Conservation (phyloP, 1,140 invertebrate genomes). For the Drosophila funebris region DNA sequence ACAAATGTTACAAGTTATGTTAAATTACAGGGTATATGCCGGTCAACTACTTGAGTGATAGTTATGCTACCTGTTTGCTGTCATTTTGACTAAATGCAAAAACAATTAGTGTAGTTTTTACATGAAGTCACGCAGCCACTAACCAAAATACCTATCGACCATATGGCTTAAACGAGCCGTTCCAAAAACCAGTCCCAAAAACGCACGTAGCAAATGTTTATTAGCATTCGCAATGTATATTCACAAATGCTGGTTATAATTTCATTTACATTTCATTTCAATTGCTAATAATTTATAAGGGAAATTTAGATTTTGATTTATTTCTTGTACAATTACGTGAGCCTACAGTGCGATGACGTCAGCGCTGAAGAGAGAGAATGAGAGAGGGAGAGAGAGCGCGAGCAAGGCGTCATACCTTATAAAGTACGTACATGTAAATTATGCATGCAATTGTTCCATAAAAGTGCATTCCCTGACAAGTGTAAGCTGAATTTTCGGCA, state of each 20-base stretch:
- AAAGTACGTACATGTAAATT: conserved; percentile 17
- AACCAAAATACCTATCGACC: conserved; percentile 20
- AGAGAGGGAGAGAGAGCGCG: neutral
- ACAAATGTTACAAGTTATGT: neutral
- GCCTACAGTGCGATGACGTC: conserved; percentile 18
- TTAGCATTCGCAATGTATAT: conserved; percentile 37
- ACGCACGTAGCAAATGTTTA: conserved; percentile 56
- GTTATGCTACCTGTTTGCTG: neutral
- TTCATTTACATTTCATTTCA: conserved; percentile 49
- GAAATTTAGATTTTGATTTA: conserved; percentile 25
- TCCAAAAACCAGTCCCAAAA: neutral
- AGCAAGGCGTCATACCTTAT: conserved; percentile 23
- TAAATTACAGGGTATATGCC: neutral
- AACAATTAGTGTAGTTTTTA: conserved; percentile 41
- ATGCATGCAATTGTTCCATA: conserved; percentile 46
- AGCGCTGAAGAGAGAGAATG: conserved; percentile 15
- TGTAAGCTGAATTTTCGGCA: conserved; percentile 48
- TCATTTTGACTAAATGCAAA: conserved; percentile 21
- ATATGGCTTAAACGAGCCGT: conserved; percentile 30
- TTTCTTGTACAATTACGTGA: conserved; percentile 38
- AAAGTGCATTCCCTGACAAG: conserved; percentile 64
- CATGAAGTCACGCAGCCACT: conserved; percentile 41
- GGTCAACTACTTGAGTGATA: neutral
- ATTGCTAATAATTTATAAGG: conserved; percentile 53
- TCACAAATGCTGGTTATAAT: conserved; percentile 48